Base-by-base conservation (phyloP, 2,888 invertebrate species). In the Nemurella pictetii region DNA sequence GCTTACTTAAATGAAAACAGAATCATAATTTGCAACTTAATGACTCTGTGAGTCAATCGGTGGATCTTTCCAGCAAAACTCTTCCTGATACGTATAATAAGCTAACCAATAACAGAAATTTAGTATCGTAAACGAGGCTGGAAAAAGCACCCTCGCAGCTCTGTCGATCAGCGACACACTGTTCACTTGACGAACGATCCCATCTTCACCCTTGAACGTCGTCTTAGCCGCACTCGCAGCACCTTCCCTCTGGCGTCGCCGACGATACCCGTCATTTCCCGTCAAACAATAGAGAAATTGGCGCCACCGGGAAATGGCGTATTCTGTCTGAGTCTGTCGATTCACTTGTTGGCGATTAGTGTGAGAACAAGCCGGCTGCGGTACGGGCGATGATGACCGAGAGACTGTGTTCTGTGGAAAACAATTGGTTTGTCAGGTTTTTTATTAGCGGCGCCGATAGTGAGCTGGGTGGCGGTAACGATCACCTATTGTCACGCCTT, bases 91-190 rank as follows among this genome's bases (percentile, higher is more conserved):
- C 88, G 95, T 94, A 25, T 95, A 95, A 90, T 96, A 97, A 72
- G 95, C 93, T 90, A 96, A 91, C 98, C 98, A 98, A 90, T 98
- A 98, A 89, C 95, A 94, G 84, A 98, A 91, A 90, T 98, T 98
- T 86, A 98, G 94, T 0, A 96, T 90, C 0, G 95, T 94, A 89
- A 98, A 98, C 0, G 96, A 96, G 15, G 96, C 94, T 0, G 98
- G 98, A 89, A 97, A 96, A 81, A 96, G 91, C 81, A 96, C 91
- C 81, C 97, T 92, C 0, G 97, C 95, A 0, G 95, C 94, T 88
- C 94, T 93, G 91, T 97, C 97, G 88, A 97, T 97, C 89, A 94
- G 92, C 0, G 96, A 97, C 5, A 97, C 97, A 89, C 96, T 97
- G 91, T 97, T 97, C 86, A 96, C 94, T 89, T 95, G 95, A 96